Conservation (phyloP, 2,888 invertebrate genomes). For the Parasteatoda lunata region DNA sequence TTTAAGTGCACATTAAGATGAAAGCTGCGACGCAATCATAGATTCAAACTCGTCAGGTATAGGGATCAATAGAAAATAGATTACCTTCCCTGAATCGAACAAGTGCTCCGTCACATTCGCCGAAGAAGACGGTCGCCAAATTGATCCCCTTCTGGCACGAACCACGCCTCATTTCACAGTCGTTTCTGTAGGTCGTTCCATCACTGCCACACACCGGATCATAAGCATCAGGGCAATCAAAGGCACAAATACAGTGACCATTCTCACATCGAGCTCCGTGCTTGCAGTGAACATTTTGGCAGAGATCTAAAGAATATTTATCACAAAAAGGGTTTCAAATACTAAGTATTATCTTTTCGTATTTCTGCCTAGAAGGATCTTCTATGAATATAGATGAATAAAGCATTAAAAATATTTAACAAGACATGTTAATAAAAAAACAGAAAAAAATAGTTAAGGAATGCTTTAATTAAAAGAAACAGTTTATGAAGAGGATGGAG, state of each 20-base stretch:
- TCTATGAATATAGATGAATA: too few species aligned
- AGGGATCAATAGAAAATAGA: not conserved
- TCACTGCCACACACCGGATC: constrained; percentile 82
- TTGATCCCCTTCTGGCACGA: constrained; percentile 79
- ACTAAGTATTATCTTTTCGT: too few species aligned
- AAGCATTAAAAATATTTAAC: too few species aligned
- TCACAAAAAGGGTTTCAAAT: too few species aligned
- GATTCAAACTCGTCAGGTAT: too few species aligned
- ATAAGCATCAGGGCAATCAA: constrained; percentile 79
- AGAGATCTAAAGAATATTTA: constrained; percentile 78
- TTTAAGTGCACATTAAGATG: too few species aligned
- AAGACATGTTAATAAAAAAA: too few species aligned
- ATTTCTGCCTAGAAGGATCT: too few species aligned
- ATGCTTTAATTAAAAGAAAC: too few species aligned
- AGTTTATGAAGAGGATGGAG: too few species aligned
- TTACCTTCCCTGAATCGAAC: constrained; percentile 70
- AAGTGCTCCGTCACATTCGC: constrained; percentile 73
- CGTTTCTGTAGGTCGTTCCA: constrained; percentile 86
- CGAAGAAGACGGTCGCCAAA: constrained; percentile 76
- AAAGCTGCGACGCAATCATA: too few species aligned
- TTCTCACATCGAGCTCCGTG: constrained; percentile 89
- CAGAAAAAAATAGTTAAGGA: too few species aligned
- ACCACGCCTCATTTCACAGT: constrained; percentile 87
- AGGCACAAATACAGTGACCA: constrained; percentile 89
- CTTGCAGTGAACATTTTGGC: constrained; percentile 85